phyloP scores from a whole-genome alignment of 2,113 vertebrate genomes.

The Halcyon malimbica region DNA sequence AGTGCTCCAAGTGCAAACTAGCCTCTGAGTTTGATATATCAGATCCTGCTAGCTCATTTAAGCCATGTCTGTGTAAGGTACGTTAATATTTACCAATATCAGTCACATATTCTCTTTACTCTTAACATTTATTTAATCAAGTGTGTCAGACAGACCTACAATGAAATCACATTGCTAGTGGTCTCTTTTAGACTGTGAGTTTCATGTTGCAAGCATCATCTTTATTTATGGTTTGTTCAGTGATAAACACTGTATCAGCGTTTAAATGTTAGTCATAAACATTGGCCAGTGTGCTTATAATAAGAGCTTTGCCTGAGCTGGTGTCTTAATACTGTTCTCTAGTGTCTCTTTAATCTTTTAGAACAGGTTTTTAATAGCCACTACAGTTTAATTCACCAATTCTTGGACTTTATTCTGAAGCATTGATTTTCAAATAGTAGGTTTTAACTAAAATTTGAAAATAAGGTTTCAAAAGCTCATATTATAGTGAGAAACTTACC shows the following conservation, averaged over 20 bases:
- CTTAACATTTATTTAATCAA: neutral
- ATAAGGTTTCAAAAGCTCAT: neutral
- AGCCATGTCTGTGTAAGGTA: neutral
- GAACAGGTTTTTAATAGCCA: neutral
- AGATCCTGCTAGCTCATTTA: neutral
- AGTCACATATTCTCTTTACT: neutral
- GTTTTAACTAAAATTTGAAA: neutral
- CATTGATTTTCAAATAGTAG: neutral
- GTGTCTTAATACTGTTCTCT: neutral
- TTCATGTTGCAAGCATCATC: neutral
- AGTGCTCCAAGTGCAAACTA: conserved; percentile 11
- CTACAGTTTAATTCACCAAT: neutral
- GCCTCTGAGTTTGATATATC: neutral
- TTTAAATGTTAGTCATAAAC: neutral
- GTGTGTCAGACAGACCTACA: neutral
- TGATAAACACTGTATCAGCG: neutral
- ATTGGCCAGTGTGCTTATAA: neutral
- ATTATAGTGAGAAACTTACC: neutral
- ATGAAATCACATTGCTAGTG: neutral
- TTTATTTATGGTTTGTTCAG: neutral
- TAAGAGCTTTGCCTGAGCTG: neutral
- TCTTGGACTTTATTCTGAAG: neutral
- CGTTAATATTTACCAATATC: neutral
- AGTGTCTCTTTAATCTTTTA: neutral
- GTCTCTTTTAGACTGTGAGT: neutral